Evolutionary conservation across 2,113 vertebrate species (phyloP).

Genomic region (Sporophila hypoxantha): DNA sequence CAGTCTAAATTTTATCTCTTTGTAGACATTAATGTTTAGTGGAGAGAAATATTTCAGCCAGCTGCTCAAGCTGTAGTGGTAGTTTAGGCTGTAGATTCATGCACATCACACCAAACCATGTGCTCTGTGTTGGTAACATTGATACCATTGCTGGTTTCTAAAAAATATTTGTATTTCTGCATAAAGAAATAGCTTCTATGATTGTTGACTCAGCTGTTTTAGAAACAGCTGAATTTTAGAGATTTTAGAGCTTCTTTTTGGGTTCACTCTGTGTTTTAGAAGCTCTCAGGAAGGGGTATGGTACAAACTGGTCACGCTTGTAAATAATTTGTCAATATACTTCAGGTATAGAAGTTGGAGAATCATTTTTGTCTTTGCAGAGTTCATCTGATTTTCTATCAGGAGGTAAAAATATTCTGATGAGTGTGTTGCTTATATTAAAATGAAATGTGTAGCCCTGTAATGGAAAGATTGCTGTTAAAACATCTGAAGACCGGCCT

Average conservation of each 20-base stretch:
- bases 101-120: not conserved
- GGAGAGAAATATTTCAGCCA: not conserved
- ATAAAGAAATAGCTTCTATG: not conserved
- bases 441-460: not conserved
- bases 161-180: not conserved
- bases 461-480: not conserved
- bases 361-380: not conserved
- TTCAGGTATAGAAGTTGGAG: not conserved
- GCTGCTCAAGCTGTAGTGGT: not conserved
- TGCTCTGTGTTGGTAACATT: not conserved
- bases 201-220: not conserved
- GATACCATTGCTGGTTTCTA: too few species aligned
- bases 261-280: not conserved
- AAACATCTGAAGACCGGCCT: not conserved
- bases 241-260: not conserved
- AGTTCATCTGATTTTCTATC: not conserved
- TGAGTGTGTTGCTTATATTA: not conserved
- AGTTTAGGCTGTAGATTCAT: not conserved
- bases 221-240: too few species aligned
- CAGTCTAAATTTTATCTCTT: not conserved
- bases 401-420: not conserved
- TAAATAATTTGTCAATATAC: not conserved
- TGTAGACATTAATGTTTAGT: not conserved
- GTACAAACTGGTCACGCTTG: fast-evolving
- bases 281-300: not conserved